phyloP scores from a whole-genome alignment of 2,797 vertebrate genomes.

The Microchirus variegatus region DNA sequence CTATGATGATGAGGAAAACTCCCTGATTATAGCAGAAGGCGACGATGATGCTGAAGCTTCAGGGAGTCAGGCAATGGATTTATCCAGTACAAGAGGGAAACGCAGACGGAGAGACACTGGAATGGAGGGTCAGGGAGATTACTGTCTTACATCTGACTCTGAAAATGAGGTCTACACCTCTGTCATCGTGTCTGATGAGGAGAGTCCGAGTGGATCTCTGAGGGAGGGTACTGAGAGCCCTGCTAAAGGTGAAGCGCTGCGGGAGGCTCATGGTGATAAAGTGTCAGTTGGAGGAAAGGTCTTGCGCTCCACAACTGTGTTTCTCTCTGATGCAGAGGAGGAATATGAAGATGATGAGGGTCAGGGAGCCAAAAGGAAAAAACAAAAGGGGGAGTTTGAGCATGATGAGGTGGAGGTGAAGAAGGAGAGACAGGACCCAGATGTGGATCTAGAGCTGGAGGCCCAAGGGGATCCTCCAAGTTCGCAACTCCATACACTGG shows the following conservation, averaged over 20 bases:
- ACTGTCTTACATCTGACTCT: slow-evolving; percentile 83
- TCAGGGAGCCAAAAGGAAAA: slow-evolving; percentile 73
- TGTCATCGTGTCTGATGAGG: slow-evolving; percentile 83
- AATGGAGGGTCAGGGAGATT: slow-evolving; percentile 71
- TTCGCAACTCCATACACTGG: slow-evolving; percentile 60
- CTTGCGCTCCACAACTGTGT: slow-evolving; percentile 84
- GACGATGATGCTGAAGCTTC: slow-evolving; percentile 73
- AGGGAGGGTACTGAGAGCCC: slow-evolving; percentile 75
- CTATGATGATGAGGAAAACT: slow-evolving; percentile 79
- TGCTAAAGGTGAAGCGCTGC: slow-evolving; percentile 67
- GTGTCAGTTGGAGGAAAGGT: slow-evolving; percentile 80
- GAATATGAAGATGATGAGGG: slow-evolving; percentile 82
- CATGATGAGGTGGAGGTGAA: slow-evolving; percentile 77
- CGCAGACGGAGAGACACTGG: slow-evolving; percentile 52
- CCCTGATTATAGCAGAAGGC: slow-evolving; percentile 79
- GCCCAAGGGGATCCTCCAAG: slow-evolving; percentile 82
- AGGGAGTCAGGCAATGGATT: slow-evolving; percentile 79
- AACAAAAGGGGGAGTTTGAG: slow-evolving; percentile 73
- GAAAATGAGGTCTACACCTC: slow-evolving; percentile 84
- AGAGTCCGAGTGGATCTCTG: slow-evolving; percentile 77
- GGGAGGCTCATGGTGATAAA: slow-evolving; percentile 65
- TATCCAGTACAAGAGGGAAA: slow-evolving; percentile 75
- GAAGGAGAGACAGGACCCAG: slow-evolving; percentile 78
- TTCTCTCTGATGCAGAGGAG: slow-evolving; percentile 85
- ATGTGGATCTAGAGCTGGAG: slow-evolving; percentile 83